phyloP scores from a whole-genome alignment of 2,797 vertebrate species.

The Kryptolebias ocellatus region DNA sequence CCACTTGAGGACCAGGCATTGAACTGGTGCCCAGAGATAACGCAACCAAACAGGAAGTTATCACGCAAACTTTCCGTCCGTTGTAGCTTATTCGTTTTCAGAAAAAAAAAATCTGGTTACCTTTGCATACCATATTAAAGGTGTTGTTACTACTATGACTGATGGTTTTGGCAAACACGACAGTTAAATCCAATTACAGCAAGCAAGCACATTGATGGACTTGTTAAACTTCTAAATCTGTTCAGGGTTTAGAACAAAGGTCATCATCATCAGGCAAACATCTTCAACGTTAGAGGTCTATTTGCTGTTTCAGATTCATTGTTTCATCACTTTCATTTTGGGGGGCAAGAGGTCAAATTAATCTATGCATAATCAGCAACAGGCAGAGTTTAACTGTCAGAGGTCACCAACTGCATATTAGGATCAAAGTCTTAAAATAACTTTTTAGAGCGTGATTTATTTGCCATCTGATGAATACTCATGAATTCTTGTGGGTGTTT shows the following conservation, averaged over 20 bases:
- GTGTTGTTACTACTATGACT: too few relatives aligned
- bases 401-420: conserved; percentile 40
- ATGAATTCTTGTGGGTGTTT: conserved; percentile 34
- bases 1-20: conserved; percentile 23
- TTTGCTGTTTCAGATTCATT: conserved; percentile 47
- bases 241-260: conserved; percentile 59
- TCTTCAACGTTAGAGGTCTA: conserved; percentile 25
- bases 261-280: conserved; percentile 38
- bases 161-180: too few relatives aligned
- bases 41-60: background rate
- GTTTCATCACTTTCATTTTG: conserved; percentile 53
- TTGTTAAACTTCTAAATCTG: conserved; percentile 61
- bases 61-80: background rate
- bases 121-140: too few relatives aligned
- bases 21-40: conserved; percentile 8
- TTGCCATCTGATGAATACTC: conserved; percentile 35
- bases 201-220: conserved; percentile 40
- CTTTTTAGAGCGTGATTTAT: conserved; percentile 13
- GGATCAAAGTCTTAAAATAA: conserved; percentile 56
- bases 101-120: too few relatives aligned
- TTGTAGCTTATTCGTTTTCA: background rate
- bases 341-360: conserved; percentile 48
- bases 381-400: conserved; percentile 54
- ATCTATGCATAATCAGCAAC: conserved; percentile 55
- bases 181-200: background rate